Evolutionary conservation across 2,797 vertebrate species (phyloP).

Genomic region (Oophaga sylvatica): DNA sequence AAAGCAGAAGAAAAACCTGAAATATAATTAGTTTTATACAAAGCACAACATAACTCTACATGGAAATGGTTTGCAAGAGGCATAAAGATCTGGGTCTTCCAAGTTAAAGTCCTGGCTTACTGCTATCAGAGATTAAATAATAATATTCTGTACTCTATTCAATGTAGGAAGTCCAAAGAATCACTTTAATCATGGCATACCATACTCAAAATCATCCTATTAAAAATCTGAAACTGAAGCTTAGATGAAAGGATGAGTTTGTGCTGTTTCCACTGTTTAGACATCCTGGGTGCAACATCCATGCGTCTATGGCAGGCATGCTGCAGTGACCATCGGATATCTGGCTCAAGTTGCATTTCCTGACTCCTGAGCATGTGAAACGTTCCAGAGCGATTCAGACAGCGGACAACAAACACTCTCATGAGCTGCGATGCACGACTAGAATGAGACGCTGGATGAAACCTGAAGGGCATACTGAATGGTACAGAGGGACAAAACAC

Average conservation of each 20-base stretch:
- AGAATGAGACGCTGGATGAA: not conserved
- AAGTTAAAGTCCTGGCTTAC: not conserved
- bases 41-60: not conserved
- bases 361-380: constrained; percentile 15
- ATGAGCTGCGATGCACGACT: not conserved
- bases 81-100: not conserved
- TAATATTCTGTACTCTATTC: not conserved
- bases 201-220: not conserved
- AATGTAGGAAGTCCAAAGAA: not conserved
- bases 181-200: not conserved
- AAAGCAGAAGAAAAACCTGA: too few species aligned
- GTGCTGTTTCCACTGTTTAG: not conserved
- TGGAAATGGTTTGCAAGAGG: not conserved
- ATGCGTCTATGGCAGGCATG: not conserved
- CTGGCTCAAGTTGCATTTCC: constrained; percentile 37
- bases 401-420: not conserved
- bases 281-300: constrained; percentile 6
- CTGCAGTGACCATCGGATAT: constrained; percentile 3
- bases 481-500: not conserved
- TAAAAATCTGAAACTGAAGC: constrained; percentile 19
- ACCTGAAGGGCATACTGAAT: not conserved
- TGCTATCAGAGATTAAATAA: not conserved
- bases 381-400: not conserved
- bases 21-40: too few species aligned
- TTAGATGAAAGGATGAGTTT: constrained; percentile 6